These are phyloP conservation scores for Drosophila rellima DNA, from an alignment of 2,888 invertebrate species.

Conservation along the genomic window DNA sequence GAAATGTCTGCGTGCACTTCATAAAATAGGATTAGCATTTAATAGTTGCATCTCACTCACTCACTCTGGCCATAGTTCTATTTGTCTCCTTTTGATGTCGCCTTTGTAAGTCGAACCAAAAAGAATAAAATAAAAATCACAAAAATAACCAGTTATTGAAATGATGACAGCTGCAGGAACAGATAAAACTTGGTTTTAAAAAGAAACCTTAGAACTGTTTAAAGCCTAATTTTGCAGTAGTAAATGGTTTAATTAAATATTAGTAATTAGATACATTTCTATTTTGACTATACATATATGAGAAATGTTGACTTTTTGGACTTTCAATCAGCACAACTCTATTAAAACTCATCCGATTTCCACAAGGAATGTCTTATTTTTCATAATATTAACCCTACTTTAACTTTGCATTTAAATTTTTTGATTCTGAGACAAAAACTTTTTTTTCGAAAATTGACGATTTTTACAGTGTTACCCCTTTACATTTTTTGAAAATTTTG, in stretches of 20 bases:
- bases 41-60: constrained; percentile 58
- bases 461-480: no score
- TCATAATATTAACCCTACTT: no score
- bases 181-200: constrained; percentile 31
- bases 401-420: no score
- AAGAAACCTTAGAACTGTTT: constrained; percentile 19
- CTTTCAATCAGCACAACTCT: no score
- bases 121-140: constrained; percentile 4
- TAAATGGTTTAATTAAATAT: neutral
- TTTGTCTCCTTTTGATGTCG: constrained; percentile 24
- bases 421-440: no score
- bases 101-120: constrained; percentile 19
- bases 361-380: no score
- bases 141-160: constrained; percentile 77
- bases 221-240: neutral
- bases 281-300: no score
- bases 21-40: constrained; percentile 80
- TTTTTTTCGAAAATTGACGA: no score
- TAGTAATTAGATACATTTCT: no score
- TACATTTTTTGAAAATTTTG: no score
- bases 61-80: constrained; percentile 8
- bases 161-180: constrained; percentile 76
- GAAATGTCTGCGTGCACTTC: constrained; percentile 67
- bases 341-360: no score
- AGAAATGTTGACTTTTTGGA: no score